phyloP scores from a whole-genome alignment of 2,888 invertebrate species.

The Phaedon cochleariae region DNA sequence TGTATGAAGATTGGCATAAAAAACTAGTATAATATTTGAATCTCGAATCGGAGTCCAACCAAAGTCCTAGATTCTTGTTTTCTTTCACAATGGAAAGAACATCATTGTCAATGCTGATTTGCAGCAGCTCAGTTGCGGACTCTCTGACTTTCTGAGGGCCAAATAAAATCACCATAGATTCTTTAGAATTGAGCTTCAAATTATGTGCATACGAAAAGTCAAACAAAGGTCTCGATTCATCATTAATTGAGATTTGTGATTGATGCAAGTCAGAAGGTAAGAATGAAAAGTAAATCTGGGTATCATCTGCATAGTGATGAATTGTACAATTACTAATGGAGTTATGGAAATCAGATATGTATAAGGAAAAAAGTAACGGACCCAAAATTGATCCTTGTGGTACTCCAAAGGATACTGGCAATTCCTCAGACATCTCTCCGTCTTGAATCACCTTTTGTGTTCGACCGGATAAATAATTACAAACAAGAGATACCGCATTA shows the following conservation, averaged over 20 bases:
- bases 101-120: not conserved
- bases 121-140: not conserved
- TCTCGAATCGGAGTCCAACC: not conserved
- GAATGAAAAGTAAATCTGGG: slow-evolving; percentile 10
- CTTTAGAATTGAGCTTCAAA: not conserved
- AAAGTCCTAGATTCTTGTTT: not conserved
- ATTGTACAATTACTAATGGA: not conserved
- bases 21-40: not conserved
- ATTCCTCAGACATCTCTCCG: not conserved
- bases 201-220: not conserved
- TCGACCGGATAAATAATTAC: not conserved
- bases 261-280: not conserved
- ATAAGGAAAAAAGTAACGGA: not conserved
- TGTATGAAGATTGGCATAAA: not conserved
- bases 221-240: not conserved
- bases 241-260: not conserved
- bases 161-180: not conserved
- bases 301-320: slow-evolving; percentile 18
- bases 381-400: slow-evolving; percentile 1
- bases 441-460: not conserved
- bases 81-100: not conserved
- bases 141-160: not conserved
- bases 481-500: not conserved
- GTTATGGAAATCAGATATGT: slow-evolving; percentile 3
- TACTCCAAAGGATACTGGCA: not conserved